Conservation (phyloP, 2,113 vertebrate genomes). For the Lota lota region DNA sequence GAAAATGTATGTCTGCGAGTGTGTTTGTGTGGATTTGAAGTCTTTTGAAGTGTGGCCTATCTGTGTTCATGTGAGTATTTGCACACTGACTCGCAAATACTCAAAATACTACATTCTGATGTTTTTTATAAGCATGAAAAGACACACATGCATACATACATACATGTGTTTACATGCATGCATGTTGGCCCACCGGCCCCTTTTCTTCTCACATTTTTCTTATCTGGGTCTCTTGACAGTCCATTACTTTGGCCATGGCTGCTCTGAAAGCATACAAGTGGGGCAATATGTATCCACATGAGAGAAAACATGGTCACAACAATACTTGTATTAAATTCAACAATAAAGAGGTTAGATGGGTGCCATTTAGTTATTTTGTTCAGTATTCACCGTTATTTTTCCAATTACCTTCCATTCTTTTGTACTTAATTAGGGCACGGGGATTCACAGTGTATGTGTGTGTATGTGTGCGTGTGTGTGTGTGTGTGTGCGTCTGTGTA, state of each 20-base stretch:
- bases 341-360: constrained; percentile 34
- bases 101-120: background rate
- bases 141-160: constrained; percentile 5
- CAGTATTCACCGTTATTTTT: constrained; percentile 33
- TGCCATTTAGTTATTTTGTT: constrained; percentile 24
- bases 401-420: constrained; percentile 63
- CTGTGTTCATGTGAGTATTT: background rate
- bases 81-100: background rate
- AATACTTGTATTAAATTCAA: constrained; percentile 20
- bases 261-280: constrained; percentile 31
- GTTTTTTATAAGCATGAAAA: constrained; percentile 11
- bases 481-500: constrained; percentile 7
- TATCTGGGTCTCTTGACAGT: constrained; percentile 37
- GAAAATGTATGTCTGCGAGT: constrained; percentile 3
- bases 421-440: constrained; percentile 67
- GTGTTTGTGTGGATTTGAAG: background rate
- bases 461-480: constrained; percentile 15
- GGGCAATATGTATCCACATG: constrained; percentile 26
- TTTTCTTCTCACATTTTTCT: constrained; percentile 30
- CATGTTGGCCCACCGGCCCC: constrained; percentile 33
- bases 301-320: constrained; percentile 12
- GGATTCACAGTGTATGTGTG: constrained; percentile 24
- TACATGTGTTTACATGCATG: constrained; percentile 29
- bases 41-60: background rate
- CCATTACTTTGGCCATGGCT: constrained; percentile 34